Conservation (phyloP, 64 coral and sea anemone genomes). For the Porites australiensis region DNA sequence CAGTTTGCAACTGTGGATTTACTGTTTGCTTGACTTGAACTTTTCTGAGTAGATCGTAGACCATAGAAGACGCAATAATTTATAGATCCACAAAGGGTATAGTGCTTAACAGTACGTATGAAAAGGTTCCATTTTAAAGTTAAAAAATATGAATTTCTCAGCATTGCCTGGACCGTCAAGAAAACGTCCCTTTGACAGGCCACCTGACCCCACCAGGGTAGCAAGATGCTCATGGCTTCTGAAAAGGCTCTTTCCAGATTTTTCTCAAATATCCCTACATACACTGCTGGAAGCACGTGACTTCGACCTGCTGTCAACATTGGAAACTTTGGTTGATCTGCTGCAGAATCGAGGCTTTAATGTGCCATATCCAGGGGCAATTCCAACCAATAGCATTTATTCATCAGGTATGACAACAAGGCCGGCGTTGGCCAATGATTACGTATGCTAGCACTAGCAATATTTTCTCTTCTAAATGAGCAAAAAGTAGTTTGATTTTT, state of each 20-base stretch:
- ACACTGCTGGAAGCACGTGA: constrained; percentile 31
- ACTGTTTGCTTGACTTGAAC: too few relatives aligned
- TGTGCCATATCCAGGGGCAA: neutral
- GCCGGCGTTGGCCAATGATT: too few relatives aligned
- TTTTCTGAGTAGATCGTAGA: too few relatives aligned
- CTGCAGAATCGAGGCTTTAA: neutral
- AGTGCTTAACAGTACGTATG: too few relatives aligned
- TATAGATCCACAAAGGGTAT: too few relatives aligned
- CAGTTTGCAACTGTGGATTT: too few relatives aligned
- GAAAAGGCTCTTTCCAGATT: neutral
- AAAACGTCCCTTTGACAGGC: neutral
- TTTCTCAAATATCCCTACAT: constrained; percentile 17
- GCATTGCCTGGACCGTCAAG: constrained; percentile 7
- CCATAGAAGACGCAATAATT: too few relatives aligned
- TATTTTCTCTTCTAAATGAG: too few relatives aligned
- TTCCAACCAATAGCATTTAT: neutral
- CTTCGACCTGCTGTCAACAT: constrained; percentile 39
- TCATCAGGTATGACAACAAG: neutral
- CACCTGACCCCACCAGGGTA: constrained; percentile 1
- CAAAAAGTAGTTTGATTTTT: too few relatives aligned
- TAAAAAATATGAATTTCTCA: neutral
- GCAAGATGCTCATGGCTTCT: constrained; percentile 26
- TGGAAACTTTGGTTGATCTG: constrained; percentile 8
- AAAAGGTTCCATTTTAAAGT: too few relatives aligned
- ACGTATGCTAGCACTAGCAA: too few relatives aligned